Conservation (phyloP, 2,113 vertebrate species). For the Dicrurus megarhynchus region DNA sequence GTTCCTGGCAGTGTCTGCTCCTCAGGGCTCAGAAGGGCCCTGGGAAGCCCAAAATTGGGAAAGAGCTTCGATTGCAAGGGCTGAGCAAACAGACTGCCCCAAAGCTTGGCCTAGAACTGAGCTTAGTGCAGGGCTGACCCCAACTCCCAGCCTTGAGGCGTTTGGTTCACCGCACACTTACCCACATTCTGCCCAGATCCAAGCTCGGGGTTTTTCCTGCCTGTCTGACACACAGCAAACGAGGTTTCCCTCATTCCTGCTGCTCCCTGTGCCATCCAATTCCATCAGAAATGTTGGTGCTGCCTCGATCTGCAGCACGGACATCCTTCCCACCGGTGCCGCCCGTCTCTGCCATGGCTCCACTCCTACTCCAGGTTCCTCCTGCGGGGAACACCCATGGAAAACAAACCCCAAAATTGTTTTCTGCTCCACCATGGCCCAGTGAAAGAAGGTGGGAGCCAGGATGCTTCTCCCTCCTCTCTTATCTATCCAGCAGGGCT, state of each 20-base stretch:
- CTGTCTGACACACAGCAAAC: not conserved
- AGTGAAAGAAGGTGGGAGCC: not conserved
- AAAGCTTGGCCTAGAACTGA: not conserved
- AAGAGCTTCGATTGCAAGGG: not conserved
- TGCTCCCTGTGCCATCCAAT: not conserved
- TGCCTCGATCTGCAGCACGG: fast-evolving
- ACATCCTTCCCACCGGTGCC: not conserved
- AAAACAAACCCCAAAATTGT: not conserved
- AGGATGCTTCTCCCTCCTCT: not conserved
- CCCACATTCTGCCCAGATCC: not conserved
- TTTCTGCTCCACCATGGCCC: not conserved
- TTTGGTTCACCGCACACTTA: not conserved
- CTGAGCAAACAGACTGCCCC: not conserved
- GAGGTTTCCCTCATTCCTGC: not conserved
- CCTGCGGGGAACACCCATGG: not conserved
- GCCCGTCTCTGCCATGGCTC: not conserved
- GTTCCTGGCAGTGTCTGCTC: not conserved
- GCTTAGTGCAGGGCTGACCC: not conserved
- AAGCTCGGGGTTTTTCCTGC: not conserved
- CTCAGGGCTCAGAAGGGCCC: not conserved
- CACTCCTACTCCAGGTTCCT: not conserved
- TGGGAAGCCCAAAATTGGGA: not conserved
- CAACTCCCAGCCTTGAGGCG: fast-evolving
- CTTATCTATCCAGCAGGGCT: not conserved
- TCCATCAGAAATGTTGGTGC: not conserved